Evolutionary conservation across 2,888 invertebrate species (phyloP).

Genomic region (Cataglyphis rosenhaueri): DNA sequence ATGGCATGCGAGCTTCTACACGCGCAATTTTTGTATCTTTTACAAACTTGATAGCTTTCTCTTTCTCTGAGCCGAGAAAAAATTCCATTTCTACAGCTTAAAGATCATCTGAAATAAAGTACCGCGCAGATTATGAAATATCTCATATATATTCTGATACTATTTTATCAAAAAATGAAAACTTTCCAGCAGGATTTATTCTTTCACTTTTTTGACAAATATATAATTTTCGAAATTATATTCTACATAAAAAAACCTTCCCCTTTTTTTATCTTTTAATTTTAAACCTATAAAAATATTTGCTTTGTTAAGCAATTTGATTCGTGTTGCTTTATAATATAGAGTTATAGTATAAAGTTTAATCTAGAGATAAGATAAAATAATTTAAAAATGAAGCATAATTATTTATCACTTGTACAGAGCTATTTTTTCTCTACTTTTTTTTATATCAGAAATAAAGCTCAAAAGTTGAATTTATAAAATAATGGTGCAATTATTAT

Average conservation of each 20-base stretch:
- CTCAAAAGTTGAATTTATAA: conserved; percentile 6
- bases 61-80: not conserved
- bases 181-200: not conserved
- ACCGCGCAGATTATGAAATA: not conserved
- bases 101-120: not conserved
- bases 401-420: conserved; percentile 1
- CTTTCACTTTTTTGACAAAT: not conserved
- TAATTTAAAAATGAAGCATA: not conserved
- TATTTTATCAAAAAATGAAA: not conserved
- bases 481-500: not conserved
- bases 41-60: conserved; percentile 22
- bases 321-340: not conserved
- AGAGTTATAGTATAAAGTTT: not conserved
- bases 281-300: not conserved
- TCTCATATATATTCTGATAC: not conserved
- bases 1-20: conserved; percentile 40
- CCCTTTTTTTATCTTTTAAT: not conserved
- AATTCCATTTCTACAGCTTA: conserved; percentile 4
- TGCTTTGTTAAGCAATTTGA: not conserved
- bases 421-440: not conserved
- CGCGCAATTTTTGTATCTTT: conserved; percentile 49
- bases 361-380: not conserved
- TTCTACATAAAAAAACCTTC: not conserved
- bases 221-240: not conserved
- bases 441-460: not conserved